phyloP scores from a whole-genome alignment of 2,113 vertebrate species.

The Synodontis membranacea region DNA sequence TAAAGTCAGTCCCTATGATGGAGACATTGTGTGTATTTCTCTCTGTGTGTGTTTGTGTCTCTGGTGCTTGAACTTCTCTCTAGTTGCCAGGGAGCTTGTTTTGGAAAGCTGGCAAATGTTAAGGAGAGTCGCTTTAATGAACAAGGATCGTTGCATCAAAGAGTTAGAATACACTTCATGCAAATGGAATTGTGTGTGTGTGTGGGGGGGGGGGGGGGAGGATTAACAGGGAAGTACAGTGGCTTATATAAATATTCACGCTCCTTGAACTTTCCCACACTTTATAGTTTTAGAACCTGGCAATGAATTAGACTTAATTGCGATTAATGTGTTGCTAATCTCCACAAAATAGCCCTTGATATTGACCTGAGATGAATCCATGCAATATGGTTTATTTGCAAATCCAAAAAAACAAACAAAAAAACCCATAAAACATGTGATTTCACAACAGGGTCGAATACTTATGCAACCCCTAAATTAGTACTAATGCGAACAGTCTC shows the following conservation, averaged over 20 bases:
- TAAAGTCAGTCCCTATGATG: background rate
- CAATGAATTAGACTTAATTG: background rate
- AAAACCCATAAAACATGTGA: background rate
- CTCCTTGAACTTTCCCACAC: background rate
- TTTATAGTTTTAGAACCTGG: background rate
- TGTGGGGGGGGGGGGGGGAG: slow-evolving; percentile 6
- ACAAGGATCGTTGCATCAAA: slow-evolving; percentile 60
- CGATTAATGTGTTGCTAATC: background rate
- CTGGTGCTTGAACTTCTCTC: slow-evolving; percentile 41
- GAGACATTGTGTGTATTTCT: background rate
- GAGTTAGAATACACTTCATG: slow-evolving; percentile 49
- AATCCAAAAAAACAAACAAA: background rate
- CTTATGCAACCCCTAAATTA: background rate
- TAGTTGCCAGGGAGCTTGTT: slow-evolving; percentile 70
- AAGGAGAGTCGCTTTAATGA: slow-evolving; percentile 57
- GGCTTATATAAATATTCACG: background rate
- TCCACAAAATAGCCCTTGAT: background rate
- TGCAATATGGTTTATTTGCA: background rate
- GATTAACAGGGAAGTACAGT: background rate
- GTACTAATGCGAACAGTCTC: background rate
- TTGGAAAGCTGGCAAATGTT: slow-evolving; percentile 72
- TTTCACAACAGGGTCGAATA: too few species aligned
- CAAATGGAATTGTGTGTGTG: slow-evolving; percentile 19
- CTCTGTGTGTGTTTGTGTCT: slow-evolving; percentile 26
- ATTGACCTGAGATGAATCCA: background rate